phyloP scores from a whole-genome alignment of 2,113 vertebrate genomes.

The zebrafish (Danio rerio) region GRCz12tu NC_133180.1:55285501-55286000 shows the following conservation, averaged over 20 bases:
- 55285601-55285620: neutral
- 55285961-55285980: conserved; percentile 77
- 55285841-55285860: neutral
- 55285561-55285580: too few relatives aligned
- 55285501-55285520: too few relatives aligned
- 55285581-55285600: too few relatives aligned
- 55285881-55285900: conserved; percentile 57
- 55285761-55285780: neutral
- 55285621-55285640: conserved; percentile 17
- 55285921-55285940: neutral
- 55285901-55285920: conserved; percentile 52
- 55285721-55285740: neutral
- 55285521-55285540: too few relatives aligned
- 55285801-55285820: neutral
- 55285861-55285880: too few relatives aligned
- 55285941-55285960: conserved; percentile 75
- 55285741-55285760: too few relatives aligned
- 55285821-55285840: neutral
- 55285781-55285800: too few relatives aligned
- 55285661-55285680: conserved; percentile 40
- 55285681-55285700: neutral
- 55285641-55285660: conserved; percentile 53
- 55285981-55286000: conserved; percentile 72
- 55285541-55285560: too few relatives aligned
- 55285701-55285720: neutral